Evolutionary conservation across 2,888 invertebrate genomes (phyloP), one percentile per base, ranked within the genome.

Genomic region (Geotrupes spiniger): DNA sequence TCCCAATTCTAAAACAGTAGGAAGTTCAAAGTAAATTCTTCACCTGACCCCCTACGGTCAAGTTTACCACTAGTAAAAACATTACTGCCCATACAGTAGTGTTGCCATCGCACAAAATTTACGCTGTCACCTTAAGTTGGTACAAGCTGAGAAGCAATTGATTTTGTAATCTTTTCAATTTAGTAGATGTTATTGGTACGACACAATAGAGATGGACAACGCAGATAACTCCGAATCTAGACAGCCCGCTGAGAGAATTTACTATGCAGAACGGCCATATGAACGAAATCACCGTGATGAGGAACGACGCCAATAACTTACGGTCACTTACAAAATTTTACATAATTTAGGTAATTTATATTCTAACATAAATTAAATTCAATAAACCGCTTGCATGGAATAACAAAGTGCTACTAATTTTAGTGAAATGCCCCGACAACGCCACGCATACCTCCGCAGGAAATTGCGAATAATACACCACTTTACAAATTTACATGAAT

Each of bases 141-240:
- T 64, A 65, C 62, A 57, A 37, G 41, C 46, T 53, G 41, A 61
- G 62, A 61, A 64, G 65, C 68, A 71, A 74, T 73, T 72, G 74
- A 74, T 72, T 73, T 70, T 73, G 70, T 74, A 71, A 71, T 71
- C 71, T 72, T 71, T 73, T 74, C 74, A 74, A 74, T 73, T 72
- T 72, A 70, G 69, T 69, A 64, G 70, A 68, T 73, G 72, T 74
- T 74, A 72, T 73, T 72, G 72, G 67, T 69, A 69, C 66, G 69
- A 66, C 70, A 73, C 73, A 72, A 72, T 73, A 61, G 69, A 67
- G 73, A 74, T 74, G 69, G 70, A 74, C 73, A 73, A 50, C 65
- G 54, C 36, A 61, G 72, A 72, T 72, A 71, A 55, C 48, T 49
- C 51, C 57, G 60, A 57, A 63, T 62, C 64, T 57, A 58, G 65